These are phyloP conservation scores for Coleophora flavipennella DNA, from an alignment of 2,888 invertebrate genomes.

Conservation along the genomic window DNA sequence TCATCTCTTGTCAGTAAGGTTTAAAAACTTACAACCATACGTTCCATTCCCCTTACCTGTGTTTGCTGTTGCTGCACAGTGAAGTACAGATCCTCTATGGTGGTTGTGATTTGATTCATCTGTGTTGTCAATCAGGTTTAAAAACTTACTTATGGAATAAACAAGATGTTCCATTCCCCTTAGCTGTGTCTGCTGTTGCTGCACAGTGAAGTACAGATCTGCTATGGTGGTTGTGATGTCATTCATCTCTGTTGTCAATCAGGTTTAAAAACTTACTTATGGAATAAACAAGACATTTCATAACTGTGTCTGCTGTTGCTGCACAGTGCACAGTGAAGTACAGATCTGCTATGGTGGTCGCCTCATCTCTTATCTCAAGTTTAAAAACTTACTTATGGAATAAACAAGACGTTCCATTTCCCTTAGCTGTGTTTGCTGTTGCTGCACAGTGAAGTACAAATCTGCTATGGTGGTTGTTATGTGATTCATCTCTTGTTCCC, in stretches of 20 bases:
- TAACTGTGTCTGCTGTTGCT: too few relatives aligned
- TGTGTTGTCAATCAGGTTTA: constrained; percentile 50
- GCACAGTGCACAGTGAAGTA: too few relatives aligned
- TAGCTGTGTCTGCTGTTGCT: constrained; percentile 85
- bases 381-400: constrained; percentile 34
- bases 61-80: too few relatives aligned
- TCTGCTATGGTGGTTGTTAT: constrained; percentile 78
- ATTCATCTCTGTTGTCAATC: constrained; percentile 76
- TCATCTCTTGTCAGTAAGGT: too few relatives aligned
- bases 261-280: too few relatives aligned
- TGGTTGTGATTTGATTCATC: too few relatives aligned
- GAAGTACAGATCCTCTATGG: too few relatives aligned
- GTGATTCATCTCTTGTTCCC: constrained; percentile 76
- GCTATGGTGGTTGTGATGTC: constrained; percentile 78
- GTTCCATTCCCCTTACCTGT: too few relatives aligned
- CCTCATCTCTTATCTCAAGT: too few relatives aligned
- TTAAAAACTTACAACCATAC: too few relatives aligned
- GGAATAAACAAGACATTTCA: too few relatives aligned
- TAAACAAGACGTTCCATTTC: constrained; percentile 77
- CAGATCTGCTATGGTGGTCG: too few relatives aligned
- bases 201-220: constrained; percentile 80
- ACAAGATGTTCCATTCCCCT: constrained; percentile 78
- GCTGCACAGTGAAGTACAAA: constrained; percentile 80
- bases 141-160: constrained; percentile 38
- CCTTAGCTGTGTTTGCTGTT: constrained; percentile 84